phyloP scores from a whole-genome alignment of 2,797 vertebrate species.

The Karalla daura region DNA sequence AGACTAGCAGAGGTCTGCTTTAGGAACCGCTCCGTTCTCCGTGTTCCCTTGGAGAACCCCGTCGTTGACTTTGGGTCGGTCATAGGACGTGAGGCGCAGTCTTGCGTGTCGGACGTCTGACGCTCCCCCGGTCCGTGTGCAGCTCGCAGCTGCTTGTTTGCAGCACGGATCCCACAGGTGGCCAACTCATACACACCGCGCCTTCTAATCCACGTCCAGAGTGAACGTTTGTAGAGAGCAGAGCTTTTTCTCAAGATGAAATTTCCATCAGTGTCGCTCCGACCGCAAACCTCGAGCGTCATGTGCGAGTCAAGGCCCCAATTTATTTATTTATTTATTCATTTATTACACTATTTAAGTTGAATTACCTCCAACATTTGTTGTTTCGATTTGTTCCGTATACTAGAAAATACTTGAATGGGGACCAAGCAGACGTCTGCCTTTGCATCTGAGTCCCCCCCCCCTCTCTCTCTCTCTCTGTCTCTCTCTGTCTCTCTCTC shows the following conservation, averaged over 20 bases:
- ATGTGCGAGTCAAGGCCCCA: background rate
- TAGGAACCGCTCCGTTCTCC: no score
- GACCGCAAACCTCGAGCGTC: background rate
- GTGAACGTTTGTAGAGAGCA: background rate
- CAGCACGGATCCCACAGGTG: background rate
- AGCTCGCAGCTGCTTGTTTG: no score
- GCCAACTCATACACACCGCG: background rate
- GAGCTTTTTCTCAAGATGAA: background rate
- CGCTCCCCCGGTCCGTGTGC: no score
- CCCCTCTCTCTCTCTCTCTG: background rate
- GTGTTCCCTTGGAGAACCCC: no score
- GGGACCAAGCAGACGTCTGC: constrained; percentile 1
- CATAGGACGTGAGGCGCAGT: no score
- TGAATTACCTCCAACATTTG: background rate
- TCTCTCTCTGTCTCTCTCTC: background rate
- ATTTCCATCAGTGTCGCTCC: background rate
- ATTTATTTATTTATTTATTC: no score
- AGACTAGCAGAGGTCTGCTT: no score
- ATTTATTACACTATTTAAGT: background rate
- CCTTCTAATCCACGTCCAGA: background rate
- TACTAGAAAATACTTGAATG: background rate
- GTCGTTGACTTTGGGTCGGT: no score
- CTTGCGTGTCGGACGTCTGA: no score
- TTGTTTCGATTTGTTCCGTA: background rate
- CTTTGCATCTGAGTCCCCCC: constrained; percentile 9